Evolutionary conservation across 2,888 invertebrate species (phyloP).

Genomic region (Meta bourneti): DNA sequence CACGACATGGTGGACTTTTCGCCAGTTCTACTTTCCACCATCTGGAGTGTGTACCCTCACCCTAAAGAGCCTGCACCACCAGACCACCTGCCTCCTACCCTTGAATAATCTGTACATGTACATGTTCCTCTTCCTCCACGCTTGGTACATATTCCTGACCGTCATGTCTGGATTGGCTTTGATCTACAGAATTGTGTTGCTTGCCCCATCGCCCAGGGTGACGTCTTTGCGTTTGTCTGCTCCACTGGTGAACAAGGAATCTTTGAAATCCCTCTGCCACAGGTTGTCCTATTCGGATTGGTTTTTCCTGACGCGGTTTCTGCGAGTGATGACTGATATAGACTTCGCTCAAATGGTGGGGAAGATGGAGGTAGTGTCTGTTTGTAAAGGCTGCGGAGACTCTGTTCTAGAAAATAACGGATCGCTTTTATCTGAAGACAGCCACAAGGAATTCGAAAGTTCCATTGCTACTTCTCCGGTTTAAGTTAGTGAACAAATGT

Average conservation of each 20-base stretch:
- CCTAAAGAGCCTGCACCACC: not conserved
- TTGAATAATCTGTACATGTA: constrained; percentile 61
- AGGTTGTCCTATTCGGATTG: constrained; percentile 50
- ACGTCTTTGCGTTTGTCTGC: not conserved
- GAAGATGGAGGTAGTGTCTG: constrained; percentile 46
- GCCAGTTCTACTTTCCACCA: constrained; percentile 54
- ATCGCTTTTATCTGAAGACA: constrained; percentile 21
- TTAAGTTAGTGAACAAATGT: not conserved
- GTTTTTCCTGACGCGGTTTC: constrained; percentile 62
- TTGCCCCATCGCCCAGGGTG: constrained; percentile 21
- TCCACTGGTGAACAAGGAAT: constrained; percentile 12
- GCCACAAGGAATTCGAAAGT: constrained; percentile 26
- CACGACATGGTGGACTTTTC: constrained; percentile 53
- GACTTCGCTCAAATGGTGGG: constrained; percentile 67
- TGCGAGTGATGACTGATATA: constrained; percentile 48
- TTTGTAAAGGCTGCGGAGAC: constrained; percentile 21
- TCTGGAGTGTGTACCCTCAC: not conserved
- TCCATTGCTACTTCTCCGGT: constrained; percentile 43
- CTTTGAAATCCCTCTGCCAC: constrained; percentile 40
- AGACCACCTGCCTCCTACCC: constrained; percentile 30
- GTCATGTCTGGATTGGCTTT: constrained; percentile 43
- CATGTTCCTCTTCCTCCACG: constrained; percentile 66
- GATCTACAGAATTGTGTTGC: constrained; percentile 36
- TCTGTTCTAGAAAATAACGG: constrained; percentile 2
- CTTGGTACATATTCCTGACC: constrained; percentile 63